Evolutionary conservation across 2,888 invertebrate genomes (phyloP).

Genomic region (Agrochola litura): DNA sequence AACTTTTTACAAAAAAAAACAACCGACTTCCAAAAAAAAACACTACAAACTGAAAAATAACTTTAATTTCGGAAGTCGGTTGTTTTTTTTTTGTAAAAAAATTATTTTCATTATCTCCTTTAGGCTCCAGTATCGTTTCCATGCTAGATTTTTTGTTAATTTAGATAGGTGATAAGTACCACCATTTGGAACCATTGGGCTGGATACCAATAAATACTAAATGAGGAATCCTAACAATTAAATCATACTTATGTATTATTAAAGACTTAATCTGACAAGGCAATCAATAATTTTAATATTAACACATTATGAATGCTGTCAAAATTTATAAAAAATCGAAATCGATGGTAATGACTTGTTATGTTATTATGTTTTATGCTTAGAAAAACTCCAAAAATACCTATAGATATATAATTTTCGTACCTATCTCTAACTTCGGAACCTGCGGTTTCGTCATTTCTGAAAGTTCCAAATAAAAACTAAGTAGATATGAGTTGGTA

Average conservation of each 20-base stretch:
- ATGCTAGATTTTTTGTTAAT: no score
- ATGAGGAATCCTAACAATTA: neutral
- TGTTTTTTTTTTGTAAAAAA: no score
- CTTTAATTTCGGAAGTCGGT: no score
- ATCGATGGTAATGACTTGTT: no score
- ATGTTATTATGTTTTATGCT: neutral
- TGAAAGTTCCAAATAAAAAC: neutral
- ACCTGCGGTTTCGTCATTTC: neutral
- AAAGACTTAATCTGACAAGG: conserved; percentile 17
- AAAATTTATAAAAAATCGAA: neutral
- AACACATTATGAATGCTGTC: neutral
- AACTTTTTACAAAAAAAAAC: no score
- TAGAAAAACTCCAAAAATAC: neutral
- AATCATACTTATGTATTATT: neutral
- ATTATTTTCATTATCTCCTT: no score
- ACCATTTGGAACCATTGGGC: no score
- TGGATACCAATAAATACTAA: neutral
- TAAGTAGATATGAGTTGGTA: no score
- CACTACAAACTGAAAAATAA: no score
- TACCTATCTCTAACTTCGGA: neutral
- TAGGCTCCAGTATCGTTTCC: no score
- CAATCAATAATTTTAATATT: neutral
- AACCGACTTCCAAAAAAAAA: no score
- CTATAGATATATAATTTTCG: neutral
- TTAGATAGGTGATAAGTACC: no score